These are phyloP conservation scores for Camptogramma bilineatum DNA, from an alignment of 2,888 invertebrate species.

Conservation along the genomic window DNA sequence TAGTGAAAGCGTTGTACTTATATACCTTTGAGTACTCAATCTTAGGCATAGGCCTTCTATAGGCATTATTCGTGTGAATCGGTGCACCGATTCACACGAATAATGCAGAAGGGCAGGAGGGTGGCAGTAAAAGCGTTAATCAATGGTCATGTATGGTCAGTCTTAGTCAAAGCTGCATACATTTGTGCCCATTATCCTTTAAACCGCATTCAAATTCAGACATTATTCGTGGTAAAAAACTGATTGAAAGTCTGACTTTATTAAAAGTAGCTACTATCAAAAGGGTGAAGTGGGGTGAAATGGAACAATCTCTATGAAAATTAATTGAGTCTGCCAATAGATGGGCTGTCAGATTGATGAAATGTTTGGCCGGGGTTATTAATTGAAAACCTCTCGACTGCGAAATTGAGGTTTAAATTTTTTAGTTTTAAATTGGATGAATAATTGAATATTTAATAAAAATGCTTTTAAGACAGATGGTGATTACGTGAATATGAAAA, in stretches of 20 bases:
- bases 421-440: constrained; percentile 24
- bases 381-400: constrained; percentile 31
- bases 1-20: too few species aligned
- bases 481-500: too few species aligned
- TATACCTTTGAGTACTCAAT: too few species aligned
- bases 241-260: constrained; percentile 4
- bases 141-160: too few species aligned
- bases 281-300: constrained; percentile 28
- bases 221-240: background rate
- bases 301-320: constrained; percentile 35
- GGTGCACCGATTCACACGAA: too few species aligned
- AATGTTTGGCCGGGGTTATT: constrained; percentile 34
- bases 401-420: constrained; percentile 32
- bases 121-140: too few species aligned
- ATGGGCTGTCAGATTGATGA: constrained; percentile 33
- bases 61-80: too few species aligned
- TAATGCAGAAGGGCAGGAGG: too few species aligned
- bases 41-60: too few species aligned
- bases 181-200: too few species aligned
- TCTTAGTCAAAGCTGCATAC: too few species aligned
- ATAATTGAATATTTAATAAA: constrained; percentile 14
- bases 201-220: background rate
- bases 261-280: constrained; percentile 20
- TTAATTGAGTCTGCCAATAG: constrained; percentile 34
- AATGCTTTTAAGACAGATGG: background rate